Conservation (phyloP, 2,113 vertebrate species). For the Reinhardtius hippoglossoides region DNA sequence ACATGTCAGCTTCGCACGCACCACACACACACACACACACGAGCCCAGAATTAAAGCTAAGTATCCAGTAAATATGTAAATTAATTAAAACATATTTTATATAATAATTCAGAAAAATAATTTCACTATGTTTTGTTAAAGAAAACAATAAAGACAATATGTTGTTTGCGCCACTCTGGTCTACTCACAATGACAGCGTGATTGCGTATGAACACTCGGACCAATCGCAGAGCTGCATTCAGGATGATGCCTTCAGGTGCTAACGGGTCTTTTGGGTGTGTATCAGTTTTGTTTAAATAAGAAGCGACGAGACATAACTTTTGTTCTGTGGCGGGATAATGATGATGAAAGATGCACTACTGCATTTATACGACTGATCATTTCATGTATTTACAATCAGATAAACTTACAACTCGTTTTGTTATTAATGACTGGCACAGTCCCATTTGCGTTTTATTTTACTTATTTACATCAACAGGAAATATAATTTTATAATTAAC, state of each 20-base stretch:
- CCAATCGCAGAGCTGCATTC: constrained; percentile 47
- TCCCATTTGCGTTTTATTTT: no score
- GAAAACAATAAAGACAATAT: not conserved
- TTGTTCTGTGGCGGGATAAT: not conserved
- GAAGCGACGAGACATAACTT: not conserved
- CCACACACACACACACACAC: constrained; percentile 1
- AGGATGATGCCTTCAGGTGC: constrained; percentile 19
- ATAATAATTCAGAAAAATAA: not conserved
- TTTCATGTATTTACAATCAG: not conserved
- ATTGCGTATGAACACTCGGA: not conserved
- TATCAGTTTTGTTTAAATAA: not conserved
- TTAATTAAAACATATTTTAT: no score
- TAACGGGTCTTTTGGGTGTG: not conserved
- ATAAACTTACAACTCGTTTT: no score
- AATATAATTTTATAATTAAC: not conserved
- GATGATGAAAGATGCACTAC: not conserved
- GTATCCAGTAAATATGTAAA: not conserved
- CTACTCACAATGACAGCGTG: not conserved
- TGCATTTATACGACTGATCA: not conserved
- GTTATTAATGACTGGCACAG: no score
- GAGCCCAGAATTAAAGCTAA: not conserved
- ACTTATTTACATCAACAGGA: not conserved
- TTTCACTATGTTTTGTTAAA: no score
- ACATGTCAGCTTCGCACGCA: not conserved
- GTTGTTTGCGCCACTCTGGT: not conserved